These are phyloP conservation scores for Achlya flavicornis DNA, from an alignment of 2,888 invertebrate species.

Conservation along the genomic window DNA sequence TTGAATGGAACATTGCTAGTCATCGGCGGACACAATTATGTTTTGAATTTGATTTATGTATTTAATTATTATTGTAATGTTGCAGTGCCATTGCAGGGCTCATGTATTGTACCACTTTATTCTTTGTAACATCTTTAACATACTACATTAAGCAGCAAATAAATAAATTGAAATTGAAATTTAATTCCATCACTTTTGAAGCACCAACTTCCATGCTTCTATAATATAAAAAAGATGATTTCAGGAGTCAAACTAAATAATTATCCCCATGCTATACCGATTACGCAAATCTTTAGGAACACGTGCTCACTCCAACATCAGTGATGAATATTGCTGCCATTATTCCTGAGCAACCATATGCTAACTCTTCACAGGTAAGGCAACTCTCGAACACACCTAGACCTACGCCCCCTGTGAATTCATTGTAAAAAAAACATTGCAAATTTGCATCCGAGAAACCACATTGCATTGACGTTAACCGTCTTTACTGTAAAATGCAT, in stretches of 20 bases:
- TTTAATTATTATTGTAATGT: no score
- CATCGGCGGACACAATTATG: neutral
- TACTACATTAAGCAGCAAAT: no score
- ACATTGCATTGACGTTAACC: neutral
- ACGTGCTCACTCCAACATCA: constrained; percentile 82
- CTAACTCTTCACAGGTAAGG: constrained; percentile 92
- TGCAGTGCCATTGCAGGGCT: no score
- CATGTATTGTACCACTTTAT: no score
- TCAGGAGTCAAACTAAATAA: neutral
- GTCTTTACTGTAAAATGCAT: neutral
- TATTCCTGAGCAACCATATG: constrained; percentile 96
- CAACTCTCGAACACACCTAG: constrained; percentile 88
- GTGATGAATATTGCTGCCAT: constrained; percentile 95
- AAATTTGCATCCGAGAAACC: no score
- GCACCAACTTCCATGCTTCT: neutral
- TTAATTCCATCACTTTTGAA: neutral
- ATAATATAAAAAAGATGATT: neutral
- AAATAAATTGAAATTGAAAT: no score
- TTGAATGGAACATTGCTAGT: neutral
- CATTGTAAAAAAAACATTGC: constrained; percentile 12
- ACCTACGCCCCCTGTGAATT: constrained; percentile 88
- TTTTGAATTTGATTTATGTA: no score
- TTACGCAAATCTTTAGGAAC: neutral
- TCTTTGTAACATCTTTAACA: no score
- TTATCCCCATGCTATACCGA: constrained; percentile 8